Conservation (phyloP, 2,113 vertebrate genomes). For the Chiloscyllium plagiosum region DNA sequence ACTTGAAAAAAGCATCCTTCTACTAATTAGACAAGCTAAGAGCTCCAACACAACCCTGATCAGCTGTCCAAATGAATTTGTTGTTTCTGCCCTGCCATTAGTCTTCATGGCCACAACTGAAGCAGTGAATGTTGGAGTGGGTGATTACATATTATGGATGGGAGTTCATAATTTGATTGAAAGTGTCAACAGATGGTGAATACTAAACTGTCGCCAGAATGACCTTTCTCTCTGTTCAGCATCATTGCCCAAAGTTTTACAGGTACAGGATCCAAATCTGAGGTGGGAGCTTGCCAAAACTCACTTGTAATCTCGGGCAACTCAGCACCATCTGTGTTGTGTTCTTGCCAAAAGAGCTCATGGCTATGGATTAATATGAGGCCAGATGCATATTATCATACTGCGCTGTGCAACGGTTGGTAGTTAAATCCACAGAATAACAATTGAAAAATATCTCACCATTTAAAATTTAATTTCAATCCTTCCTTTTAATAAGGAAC, state of each 20-base stretch:
- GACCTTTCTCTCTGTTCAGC: neutral
- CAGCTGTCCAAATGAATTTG: neutral
- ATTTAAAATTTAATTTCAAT: neutral
- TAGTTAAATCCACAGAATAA: constrained; percentile 3
- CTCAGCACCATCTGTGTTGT: neutral
- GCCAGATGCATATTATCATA: neutral
- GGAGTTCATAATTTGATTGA: constrained; percentile 2
- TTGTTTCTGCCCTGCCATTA: neutral
- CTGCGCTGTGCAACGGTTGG: neutral
- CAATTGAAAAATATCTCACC: neutral
- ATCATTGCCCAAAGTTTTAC: neutral
- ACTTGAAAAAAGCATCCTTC: neutral
- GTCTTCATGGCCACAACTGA: neutral
- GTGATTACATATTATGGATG: constrained; percentile 15
- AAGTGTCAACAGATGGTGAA: constrained; percentile 4
- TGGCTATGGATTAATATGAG: neutral
- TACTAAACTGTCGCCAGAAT: neutral
- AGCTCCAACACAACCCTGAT: neutral
- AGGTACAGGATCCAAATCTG: neutral
- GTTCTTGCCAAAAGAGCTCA: neutral
- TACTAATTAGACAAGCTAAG: neutral
- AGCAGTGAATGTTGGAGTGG: neutral
- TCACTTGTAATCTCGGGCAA: neutral
- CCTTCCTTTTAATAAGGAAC: neutral
- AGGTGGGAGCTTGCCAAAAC: neutral